Evolutionary conservation across 2,797 vertebrate species (phyloP).

Genomic region (Netta rufina): DNA sequence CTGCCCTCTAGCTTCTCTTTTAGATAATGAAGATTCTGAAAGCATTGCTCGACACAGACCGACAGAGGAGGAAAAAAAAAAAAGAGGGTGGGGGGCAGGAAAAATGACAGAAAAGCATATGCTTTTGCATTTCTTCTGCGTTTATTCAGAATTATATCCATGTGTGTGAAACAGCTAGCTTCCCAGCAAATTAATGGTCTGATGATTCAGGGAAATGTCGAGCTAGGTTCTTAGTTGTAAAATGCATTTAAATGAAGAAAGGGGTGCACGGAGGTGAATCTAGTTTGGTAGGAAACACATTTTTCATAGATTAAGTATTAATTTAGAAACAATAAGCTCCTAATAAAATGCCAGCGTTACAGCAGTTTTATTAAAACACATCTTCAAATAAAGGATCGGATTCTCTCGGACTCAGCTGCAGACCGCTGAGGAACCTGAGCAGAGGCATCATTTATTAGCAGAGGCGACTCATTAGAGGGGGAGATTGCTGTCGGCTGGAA

Average conservation of each 20-base stretch:
- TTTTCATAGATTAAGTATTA: neutral
- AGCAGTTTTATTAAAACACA: neutral
- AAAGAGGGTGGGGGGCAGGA: fast-evolving
- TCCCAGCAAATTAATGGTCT: slow-evolving; percentile 19
- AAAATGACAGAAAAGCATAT: slow-evolving; percentile 15
- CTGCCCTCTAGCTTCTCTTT: slow-evolving; percentile 45
- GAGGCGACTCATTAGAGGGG: neutral
- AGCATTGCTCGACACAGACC: neutral
- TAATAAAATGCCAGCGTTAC: neutral
- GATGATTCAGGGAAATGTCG: slow-evolving; percentile 37
- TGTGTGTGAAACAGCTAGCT: slow-evolving; percentile 27
- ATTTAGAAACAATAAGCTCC: neutral
- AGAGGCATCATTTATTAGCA: slow-evolving; percentile 2
- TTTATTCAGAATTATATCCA: slow-evolving; percentile 21
- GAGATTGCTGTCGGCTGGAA: neutral
- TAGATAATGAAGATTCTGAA: slow-evolving; percentile 50
- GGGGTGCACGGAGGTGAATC: neutral
- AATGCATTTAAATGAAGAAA: neutral
- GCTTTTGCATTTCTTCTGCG: slow-evolving; percentile 19
- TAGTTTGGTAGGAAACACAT: neutral
- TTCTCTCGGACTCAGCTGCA: neutral
- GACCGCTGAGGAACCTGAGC: neutral
- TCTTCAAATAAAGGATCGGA: neutral
- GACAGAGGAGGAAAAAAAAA: neutral
- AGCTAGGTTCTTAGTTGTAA: neutral